A percentile compares a stretch with the other conserved stretches of the same genome.
Evolutionary conservation across 2,888 invertebrate genomes (phyloP).

Genomic region (Amphimallon solstitiale): DNA sequence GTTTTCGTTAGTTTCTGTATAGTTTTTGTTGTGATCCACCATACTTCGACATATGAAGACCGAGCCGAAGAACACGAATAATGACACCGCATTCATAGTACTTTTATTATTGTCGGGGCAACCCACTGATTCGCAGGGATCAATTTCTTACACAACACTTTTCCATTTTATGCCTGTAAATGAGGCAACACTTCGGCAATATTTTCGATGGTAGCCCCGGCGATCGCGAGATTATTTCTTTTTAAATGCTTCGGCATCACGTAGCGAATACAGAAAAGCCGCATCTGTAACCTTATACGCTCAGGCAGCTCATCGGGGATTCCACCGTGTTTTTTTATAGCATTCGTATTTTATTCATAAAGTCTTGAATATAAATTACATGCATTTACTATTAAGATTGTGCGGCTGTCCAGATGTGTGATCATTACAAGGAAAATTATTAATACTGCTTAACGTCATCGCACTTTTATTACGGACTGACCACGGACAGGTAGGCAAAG

Average conservation of each 20-base stretch:
- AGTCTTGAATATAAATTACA: slow-evolving; percentile 45
- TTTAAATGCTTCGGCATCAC: slow-evolving; percentile 38
- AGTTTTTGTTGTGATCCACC: no score
- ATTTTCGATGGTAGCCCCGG: slow-evolving; percentile 32
- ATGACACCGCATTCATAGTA: no score
- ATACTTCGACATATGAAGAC: no score
- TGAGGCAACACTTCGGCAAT: slow-evolving; percentile 29
- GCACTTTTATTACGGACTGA: no score
- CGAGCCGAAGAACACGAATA: no score
- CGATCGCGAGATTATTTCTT: slow-evolving; percentile 33
- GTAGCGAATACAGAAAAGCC: slow-evolving; percentile 44
- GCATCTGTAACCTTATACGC: slow-evolving; percentile 43
- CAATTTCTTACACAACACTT: no score
- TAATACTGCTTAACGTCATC: neutral
- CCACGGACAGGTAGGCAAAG: no score
- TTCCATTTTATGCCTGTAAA: neutral
- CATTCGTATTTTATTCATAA: slow-evolving; percentile 43
- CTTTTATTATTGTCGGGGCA: no score
- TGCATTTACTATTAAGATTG: slow-evolving; percentile 38
- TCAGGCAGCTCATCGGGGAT: slow-evolving; percentile 44
- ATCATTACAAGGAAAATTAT: slow-evolving; percentile 23
- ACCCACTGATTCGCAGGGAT: no score
- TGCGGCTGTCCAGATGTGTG: slow-evolving; percentile 25
- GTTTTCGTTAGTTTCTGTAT: no score
- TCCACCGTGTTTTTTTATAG: slow-evolving; percentile 44